Conservation (phyloP, 2,113 vertebrate genomes). For the Apteryx owenii region DNA sequence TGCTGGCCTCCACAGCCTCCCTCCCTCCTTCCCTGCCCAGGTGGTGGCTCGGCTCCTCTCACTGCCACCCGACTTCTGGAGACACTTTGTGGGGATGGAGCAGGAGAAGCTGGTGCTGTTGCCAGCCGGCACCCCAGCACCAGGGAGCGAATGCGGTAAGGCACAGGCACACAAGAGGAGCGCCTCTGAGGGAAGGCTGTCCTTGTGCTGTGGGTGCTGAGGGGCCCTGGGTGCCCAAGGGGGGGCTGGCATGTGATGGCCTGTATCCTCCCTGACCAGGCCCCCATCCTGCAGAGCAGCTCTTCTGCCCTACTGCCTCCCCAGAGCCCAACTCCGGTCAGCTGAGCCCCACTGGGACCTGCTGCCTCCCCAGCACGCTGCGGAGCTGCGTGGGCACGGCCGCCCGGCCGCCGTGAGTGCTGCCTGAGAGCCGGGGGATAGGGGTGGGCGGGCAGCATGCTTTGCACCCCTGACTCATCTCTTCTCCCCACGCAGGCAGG, state of each 20-base stretch:
- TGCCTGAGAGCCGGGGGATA: accelerated
- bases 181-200: neutral
- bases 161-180: neutral
- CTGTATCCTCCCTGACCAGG: accelerated
- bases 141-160: accelerated
- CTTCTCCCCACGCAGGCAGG: constrained; percentile 23
- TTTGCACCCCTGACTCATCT: constrained; percentile 12
- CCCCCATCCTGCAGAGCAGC: neutral
- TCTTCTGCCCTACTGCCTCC: constrained; percentile 77
- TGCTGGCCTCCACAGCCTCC: neutral
- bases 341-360: constrained; percentile 8
- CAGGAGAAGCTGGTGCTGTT: neutral
- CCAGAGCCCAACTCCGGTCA: constrained; percentile 63
- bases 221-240: accelerated
- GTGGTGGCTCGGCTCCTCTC: constrained; percentile 81
- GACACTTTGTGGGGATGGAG: constrained; percentile 34
- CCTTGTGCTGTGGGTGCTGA: neutral
- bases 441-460: accelerated
- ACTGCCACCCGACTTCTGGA: constrained; percentile 81
- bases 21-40: constrained; percentile 53
- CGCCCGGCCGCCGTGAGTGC: constrained; percentile 71
- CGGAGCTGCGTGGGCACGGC: constrained; percentile 40
- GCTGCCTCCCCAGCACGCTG: constrained; percentile 69
- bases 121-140: neutral
- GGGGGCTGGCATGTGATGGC: accelerated